Evolutionary conservation across 1,140 invertebrate species (phyloP).

Genomic region (Drosophila santomea): DNA sequence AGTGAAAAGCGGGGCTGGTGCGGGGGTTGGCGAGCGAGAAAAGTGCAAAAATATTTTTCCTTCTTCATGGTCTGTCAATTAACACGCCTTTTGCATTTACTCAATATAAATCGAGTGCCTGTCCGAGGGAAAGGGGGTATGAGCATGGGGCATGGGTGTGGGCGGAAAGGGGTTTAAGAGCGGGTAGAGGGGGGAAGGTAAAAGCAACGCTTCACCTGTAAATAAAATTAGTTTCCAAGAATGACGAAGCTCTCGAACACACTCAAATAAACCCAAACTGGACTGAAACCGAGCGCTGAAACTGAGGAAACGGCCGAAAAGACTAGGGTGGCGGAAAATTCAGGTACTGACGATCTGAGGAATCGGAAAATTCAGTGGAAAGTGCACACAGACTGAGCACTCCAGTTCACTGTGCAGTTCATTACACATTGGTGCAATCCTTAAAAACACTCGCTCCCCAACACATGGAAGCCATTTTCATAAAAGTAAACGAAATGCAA

Average conservation of each 20-base stretch:
- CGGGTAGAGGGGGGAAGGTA: neutral
- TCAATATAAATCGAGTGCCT: conserved; percentile 77
- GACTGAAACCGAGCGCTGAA: conserved; percentile 13
- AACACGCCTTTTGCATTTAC: conserved; percentile 82
- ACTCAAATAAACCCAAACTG: conserved; percentile 23
- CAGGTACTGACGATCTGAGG: conserved; percentile 9
- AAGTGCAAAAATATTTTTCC: conserved; percentile 77
- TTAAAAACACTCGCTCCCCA: conserved; percentile 40
- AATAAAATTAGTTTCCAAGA: conserved; percentile 78
- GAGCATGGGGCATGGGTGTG: neutral
- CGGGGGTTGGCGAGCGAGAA: conserved; percentile 11
- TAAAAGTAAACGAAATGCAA: conserved; percentile 75
- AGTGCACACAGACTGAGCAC: conserved; percentile 26
- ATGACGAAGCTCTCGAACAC: conserved; percentile 45
- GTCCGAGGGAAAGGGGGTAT: neutral
- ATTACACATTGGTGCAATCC: conserved; percentile 67
- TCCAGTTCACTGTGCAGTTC: conserved; percentile 52
- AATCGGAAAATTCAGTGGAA: conserved; percentile 2
- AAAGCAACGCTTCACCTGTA: conserved; percentile 52
- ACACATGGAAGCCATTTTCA: conserved; percentile 61
- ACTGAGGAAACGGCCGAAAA: neutral
- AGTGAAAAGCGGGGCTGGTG: neutral
- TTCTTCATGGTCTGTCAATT: conserved; percentile 81
- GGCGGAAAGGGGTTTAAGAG: neutral
- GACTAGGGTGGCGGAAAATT: neutral